Conservation (phyloP, 2,113 vertebrate species). For the Aspidoscelis tigris region DNA sequence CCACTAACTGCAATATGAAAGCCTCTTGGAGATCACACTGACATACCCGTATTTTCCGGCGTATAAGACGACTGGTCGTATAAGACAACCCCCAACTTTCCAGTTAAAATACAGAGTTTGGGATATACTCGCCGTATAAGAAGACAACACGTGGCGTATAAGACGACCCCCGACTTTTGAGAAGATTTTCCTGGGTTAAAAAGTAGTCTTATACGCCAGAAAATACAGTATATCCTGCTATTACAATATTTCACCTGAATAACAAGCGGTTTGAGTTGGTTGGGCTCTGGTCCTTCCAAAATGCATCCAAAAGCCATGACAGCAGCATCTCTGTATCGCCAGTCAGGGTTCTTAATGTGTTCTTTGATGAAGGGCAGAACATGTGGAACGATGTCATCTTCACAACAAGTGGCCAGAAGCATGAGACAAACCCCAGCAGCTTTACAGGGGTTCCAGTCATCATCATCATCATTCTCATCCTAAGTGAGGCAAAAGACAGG, state of each 20-base stretch:
- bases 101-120: no score
- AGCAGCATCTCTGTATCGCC: conserved; percentile 95
- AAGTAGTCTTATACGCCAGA: no score
- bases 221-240: no score
- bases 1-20: neutral
- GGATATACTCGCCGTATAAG: no score
- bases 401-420: conserved; percentile 96
- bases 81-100: no score
- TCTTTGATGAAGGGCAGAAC: conserved; percentile 98
- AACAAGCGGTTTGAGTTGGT: conserved; percentile 94
- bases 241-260: conserved; percentile 81
- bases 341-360: conserved; percentile 93
- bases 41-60: no score
- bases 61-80: no score
- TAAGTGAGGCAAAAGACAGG: conserved; percentile 49
- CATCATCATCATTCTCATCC: conserved; percentile 97
- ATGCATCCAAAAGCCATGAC: conserved; percentile 98
- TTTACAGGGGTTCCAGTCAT: conserved; percentile 99
- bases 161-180: no score
- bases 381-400: conserved; percentile 96
- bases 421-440: conserved; percentile 96
- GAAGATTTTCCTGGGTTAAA: no score
- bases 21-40: neutral
- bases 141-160: no score
- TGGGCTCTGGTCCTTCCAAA: conserved; percentile 94